Evolutionary conservation across 2,888 invertebrate genomes (phyloP), one percentile per base, ranked within the genome.

Genomic region (Chrysomela aeneicollis): DNA sequence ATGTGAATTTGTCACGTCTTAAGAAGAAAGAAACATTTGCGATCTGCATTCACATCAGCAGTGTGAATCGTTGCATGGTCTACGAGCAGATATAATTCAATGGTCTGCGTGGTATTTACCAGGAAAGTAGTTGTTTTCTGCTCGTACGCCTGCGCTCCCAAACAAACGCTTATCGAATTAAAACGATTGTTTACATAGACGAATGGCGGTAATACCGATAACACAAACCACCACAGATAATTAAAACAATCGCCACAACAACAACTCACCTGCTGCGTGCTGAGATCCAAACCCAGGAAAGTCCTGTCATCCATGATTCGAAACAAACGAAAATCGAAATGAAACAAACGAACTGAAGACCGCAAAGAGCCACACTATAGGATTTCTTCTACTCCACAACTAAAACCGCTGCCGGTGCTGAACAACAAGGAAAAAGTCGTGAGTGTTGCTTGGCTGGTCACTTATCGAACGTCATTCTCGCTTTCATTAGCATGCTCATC

Each of bases 271-370:
- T 92, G 92, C 84, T 94, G 94, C 18, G 94, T 94, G 81, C 94
- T 94, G 79, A 94, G 88, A 86, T 94, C 94, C 76, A 94, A 87
- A 64, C 94, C 94, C 76, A 94, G 86, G 85, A 90, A 94, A 73
- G 89, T 89, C 59, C 76, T 74, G 52, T 73, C 74, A 42, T 61
- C 69, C 66, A 69, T 67, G 26, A 26, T n/a, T n/a, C 26, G 26
- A 26, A 6, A 26, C 6, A 6, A 26, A 5, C 6, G 4, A 26
- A 3, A 26, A 26, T 26, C 26, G 26, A 26, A 26, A 5, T 6
- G 26, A 26, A 47, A 6, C 12, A 4, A 12, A 2, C 15, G 30
- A 52, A 52, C 18, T 19, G 32, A 52, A 30, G 32, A 52, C 12
- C 15, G 32, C 26, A 22, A 26, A 17, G 37, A 35, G 12, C 15